Evolutionary conservation across 2,797 vertebrate species (phyloP), one percentile per base, ranked within the genome.

Genomic region (Rhinella marina): DNA sequence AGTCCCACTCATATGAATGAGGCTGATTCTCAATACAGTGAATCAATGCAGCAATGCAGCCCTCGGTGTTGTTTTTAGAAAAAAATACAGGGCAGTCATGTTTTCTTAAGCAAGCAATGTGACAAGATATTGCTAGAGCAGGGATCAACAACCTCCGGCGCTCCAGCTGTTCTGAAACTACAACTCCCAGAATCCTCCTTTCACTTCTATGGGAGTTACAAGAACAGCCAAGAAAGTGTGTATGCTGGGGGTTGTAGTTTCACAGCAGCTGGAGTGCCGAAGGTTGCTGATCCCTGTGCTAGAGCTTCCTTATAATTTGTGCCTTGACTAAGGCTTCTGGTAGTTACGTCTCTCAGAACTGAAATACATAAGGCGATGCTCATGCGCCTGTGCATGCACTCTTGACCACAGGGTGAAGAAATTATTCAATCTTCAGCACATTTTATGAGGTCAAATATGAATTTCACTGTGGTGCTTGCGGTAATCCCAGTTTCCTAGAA

Each of bases 381-480:
- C 72, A 13, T 25, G 25, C n/a, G 48, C 23, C 23, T 77, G 48
- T 52, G 50, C n/a, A 7, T 54, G 16, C 54, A 79, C 66, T 84
- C 64, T 29, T 59, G 82, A 75, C 68, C 82, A 61, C 82, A 84
- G 10, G 70, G 16, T 14, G 17, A 17, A 83, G 9, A 19, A 59
- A 19, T 14, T 59, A 48, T 59, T 61, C 70, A 21, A 13, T 48
- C n/a, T n/a, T 84, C 82, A 75, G 82, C 68, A 84, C 70, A 75
- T 84, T 75, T 50, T 29, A 6, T 57, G 66, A 83, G 68, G 66
- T 68, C n/a, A 84, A 19, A 84, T 21, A 73, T 56, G 66, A 32
- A 59, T 75, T 57, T 54, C 29, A 9, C 52, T 27, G 32, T 14
- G 52, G 10, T 83, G 66, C 27, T 72, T 32, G 25, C 23, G 21